These are phyloP conservation scores for Takifugu rubripes DNA, from an alignment of 2,797 vertebrate species.

Conservation along the genomic window DNA sequence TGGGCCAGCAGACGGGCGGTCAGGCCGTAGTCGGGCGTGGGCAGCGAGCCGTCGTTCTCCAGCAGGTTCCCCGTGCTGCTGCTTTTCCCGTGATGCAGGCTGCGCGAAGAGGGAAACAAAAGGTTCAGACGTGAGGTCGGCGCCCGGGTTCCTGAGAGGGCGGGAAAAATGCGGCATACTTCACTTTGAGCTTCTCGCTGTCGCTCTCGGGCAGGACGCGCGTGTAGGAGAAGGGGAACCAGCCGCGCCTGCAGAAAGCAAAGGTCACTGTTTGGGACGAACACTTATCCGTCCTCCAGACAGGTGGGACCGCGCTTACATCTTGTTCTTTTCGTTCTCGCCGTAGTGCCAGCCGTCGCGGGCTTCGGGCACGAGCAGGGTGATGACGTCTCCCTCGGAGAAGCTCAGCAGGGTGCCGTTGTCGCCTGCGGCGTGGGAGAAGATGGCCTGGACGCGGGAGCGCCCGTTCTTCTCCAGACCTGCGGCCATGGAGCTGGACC, in stretches of 20 bases:
- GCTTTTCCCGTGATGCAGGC: slow-evolving; percentile 94
- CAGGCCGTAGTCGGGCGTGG: slow-evolving; percentile 90
- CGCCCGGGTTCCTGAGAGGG: not conserved
- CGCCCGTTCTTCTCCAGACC: slow-evolving; percentile 94
- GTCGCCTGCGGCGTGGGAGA: slow-evolving; percentile 93
- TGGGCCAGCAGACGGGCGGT: slow-evolving; percentile 86
- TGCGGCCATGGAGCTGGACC: slow-evolving; percentile 97
- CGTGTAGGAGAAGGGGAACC: slow-evolving; percentile 99
- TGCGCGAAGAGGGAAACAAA: slow-evolving; percentile 50
- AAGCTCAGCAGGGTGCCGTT: slow-evolving; percentile 97
- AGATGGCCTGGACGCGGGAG: slow-evolving; percentile 92
- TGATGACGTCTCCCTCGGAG: slow-evolving; percentile 95
- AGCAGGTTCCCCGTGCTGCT: slow-evolving; percentile 97
- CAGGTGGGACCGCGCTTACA: slow-evolving; percentile 76
- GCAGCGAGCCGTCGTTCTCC: slow-evolving; percentile 89
- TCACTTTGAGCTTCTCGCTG: slow-evolving; percentile 83
- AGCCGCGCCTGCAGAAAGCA: slow-evolving; percentile 84
- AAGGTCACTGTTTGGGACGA: slow-evolving; percentile 1
- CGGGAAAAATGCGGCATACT: slow-evolving; percentile 72
- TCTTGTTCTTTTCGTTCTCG: slow-evolving; percentile 96
- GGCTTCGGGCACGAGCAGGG: slow-evolving; percentile 94
- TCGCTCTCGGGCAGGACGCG: slow-evolving; percentile 88
- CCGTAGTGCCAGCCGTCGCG: slow-evolving; percentile 98
- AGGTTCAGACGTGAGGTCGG: slow-evolving; percentile 22
- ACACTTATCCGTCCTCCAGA: not conserved